Base-by-base conservation (phyloP, 2,888 invertebrate species). In the Tachina lurida region DNA sequence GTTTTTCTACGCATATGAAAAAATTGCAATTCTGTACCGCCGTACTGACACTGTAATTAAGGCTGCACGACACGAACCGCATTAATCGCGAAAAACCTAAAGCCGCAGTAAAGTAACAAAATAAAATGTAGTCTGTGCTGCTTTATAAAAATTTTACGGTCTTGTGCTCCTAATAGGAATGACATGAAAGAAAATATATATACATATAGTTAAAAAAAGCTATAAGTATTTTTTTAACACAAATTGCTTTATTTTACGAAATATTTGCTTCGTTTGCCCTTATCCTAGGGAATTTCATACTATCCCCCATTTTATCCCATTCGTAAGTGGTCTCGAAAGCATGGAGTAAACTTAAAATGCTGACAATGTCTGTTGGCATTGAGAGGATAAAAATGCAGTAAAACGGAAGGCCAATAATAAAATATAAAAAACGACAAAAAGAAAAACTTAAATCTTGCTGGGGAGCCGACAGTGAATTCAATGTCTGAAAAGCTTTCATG, bases 351-450 rank as follows among this genome's bases (percentile, higher is more conserved):
- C 19, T 7, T 1, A 65, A 47, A 31, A 63, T 31, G n/a, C 56
- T 68, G 77, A 78, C 62, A 74, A 70, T 77, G 74, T 65, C 76
- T 71, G 39, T 67, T 67, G 76, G 71, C 76, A 76, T 84, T 75
- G 54, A 74, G 65, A 52, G 12, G 22, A 56, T 49, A 41, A 10
- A 39, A 62, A 56, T 39, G 12, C 17, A 54, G 47, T 31, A 63
- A 17, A 12, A 76, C 31, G 22, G 31, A 31, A 31, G 31, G 12
- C 15, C 31, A 19, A 39, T 5, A 54, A 60, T 19, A 19, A 41
- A 15, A 71, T 43, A 22, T 31, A 12, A 60, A 67, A 68, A 17
- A 10, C n/a, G 3, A n/a, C 56, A 54, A 43, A 22, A 78, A 8
- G 10, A 43, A 58, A 54, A 62, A 52, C n/a, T 52, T 12, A 75